Conservation (phyloP, 2,797 vertebrate species). For the Antennarius maculatus region DNA sequence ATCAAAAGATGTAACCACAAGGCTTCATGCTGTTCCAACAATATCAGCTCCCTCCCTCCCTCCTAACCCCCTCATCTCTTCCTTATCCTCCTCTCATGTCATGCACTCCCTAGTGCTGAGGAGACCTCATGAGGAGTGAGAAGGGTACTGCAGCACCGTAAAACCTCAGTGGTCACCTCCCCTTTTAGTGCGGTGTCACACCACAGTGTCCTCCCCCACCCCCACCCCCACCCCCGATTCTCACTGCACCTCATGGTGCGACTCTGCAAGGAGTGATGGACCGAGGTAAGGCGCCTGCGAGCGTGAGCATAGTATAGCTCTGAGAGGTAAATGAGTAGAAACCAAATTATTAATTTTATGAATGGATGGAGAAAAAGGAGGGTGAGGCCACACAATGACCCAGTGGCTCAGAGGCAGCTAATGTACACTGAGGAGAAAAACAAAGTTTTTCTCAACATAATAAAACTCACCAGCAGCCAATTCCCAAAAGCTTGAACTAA, state of each 20-base stretch:
- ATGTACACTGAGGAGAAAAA: slow-evolving; percentile 4
- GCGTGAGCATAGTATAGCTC: neutral
- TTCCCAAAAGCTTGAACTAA: slow-evolving; percentile 66
- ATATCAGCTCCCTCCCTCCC: slow-evolving; percentile 46
- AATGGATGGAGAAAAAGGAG: slow-evolving; percentile 39
- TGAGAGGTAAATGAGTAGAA: slow-evolving; percentile 14
- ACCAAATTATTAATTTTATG: slow-evolving; percentile 34
- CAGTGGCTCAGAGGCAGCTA: slow-evolving; percentile 21
- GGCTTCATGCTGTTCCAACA: slow-evolving; percentile 71
- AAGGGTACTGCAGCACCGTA: slow-evolving; percentile 65
- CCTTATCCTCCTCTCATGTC: slow-evolving; percentile 23
- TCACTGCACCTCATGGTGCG: slow-evolving; percentile 45
- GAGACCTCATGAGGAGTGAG: slow-evolving; percentile 74
- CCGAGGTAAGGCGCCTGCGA: slow-evolving; percentile 20
- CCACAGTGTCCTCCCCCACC: slow-evolving; percentile 36
- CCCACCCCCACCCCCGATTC: slow-evolving; percentile 13
- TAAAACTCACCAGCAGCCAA: slow-evolving; percentile 48
- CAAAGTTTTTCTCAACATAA: slow-evolving; percentile 36
- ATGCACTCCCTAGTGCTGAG: slow-evolving; percentile 56
- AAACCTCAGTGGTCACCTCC: slow-evolving; percentile 77
- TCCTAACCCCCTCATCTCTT: slow-evolving; percentile 24
- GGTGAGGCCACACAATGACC: neutral
- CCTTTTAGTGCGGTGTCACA: slow-evolving; percentile 80
- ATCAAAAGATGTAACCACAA: slow-evolving; percentile 81
- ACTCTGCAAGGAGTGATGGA: slow-evolving; percentile 31